phyloP scores from a whole-genome alignment of 1,140 invertebrate genomes.

The Pinna nobilis region DNA sequence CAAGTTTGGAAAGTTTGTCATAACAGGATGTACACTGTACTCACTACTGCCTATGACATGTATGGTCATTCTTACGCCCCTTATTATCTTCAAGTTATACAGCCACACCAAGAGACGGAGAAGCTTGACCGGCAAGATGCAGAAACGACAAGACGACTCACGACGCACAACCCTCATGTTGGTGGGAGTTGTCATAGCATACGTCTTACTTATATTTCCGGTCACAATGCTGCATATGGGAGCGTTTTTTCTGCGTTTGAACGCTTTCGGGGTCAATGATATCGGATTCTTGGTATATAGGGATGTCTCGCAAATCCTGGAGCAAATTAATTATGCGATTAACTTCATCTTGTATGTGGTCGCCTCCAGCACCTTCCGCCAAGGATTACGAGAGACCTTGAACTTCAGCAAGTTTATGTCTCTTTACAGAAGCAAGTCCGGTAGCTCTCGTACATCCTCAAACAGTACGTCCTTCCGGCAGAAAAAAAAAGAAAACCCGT shows the following conservation, averaged over 20 bases:
- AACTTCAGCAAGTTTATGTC: too few relatives aligned
- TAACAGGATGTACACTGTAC: slow-evolving; percentile 16
- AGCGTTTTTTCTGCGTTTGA: slow-evolving; percentile 12
- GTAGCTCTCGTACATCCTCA: too few relatives aligned
- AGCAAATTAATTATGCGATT: slow-evolving; percentile 35
- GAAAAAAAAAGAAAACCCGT: too few relatives aligned
- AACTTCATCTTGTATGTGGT: slow-evolving; percentile 41
- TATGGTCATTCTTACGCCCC: slow-evolving; percentile 10
- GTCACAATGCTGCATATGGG: slow-evolving; percentile 18
- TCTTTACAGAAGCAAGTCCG: too few relatives aligned
- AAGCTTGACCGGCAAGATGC: not conserved
- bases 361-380: slow-evolving; percentile 21
- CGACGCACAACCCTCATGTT: slow-evolving; percentile 29
- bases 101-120: not conserved
- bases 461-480: too few relatives aligned
- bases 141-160: not conserved
- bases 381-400: too few relatives aligned
- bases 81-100: slow-evolving; percentile 32
- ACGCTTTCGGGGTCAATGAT: slow-evolving; percentile 15
- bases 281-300: slow-evolving; percentile 9
- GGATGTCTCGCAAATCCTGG: slow-evolving; percentile 30
- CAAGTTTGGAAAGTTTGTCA: slow-evolving; percentile 13
- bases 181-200: slow-evolving; percentile 25
- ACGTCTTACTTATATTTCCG: slow-evolving; percentile 30
- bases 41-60: slow-evolving; percentile 30